Conservation (phyloP, 2,797 vertebrate species). For the Lates japonicus region DNA sequence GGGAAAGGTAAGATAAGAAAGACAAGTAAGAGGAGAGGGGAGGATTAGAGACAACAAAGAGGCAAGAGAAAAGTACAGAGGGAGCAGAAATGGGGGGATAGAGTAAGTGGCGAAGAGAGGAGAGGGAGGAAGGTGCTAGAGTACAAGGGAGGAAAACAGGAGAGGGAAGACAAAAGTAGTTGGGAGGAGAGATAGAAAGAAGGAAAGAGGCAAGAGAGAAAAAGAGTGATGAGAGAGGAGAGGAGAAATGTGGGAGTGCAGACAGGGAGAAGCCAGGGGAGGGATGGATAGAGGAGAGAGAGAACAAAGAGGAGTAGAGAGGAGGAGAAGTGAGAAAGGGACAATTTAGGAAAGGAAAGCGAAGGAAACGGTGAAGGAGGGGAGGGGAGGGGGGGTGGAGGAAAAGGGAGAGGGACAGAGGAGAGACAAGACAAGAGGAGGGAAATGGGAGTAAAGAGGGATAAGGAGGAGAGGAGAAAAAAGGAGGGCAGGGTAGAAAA, state of each 20-base stretch:
- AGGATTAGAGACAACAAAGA: background rate
- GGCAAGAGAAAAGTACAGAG: background rate
- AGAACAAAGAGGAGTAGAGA: background rate
- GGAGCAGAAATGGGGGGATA: background rate
- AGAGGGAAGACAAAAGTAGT: background rate
- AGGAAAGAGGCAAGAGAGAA: background rate
- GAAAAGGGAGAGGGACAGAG: rapidly evolving
- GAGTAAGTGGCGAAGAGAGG: too few species aligned
- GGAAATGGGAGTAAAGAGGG: too few species aligned
- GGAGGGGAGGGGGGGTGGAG: background rate
- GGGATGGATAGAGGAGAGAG: background rate
- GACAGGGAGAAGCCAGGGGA: too few species aligned
- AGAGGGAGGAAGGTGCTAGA: too few species aligned
- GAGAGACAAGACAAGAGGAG: background rate
- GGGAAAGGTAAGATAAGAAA: background rate
- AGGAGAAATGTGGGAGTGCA: too few species aligned
- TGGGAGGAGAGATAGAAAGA: background rate
- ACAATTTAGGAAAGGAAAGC: background rate
- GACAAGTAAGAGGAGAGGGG: background rate
- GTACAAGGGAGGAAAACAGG: background rate
- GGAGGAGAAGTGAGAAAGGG: background rate
- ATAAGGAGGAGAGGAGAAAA: too few species aligned
- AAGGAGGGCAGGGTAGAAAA: background rate
- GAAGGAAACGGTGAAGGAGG: background rate
- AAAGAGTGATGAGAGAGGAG: too few species aligned